Evolutionary conservation across 2,797 vertebrate genomes (phyloP), one percentile per base, ranked within the genome.

Genomic region (Monodelphis domestica): DNA sequence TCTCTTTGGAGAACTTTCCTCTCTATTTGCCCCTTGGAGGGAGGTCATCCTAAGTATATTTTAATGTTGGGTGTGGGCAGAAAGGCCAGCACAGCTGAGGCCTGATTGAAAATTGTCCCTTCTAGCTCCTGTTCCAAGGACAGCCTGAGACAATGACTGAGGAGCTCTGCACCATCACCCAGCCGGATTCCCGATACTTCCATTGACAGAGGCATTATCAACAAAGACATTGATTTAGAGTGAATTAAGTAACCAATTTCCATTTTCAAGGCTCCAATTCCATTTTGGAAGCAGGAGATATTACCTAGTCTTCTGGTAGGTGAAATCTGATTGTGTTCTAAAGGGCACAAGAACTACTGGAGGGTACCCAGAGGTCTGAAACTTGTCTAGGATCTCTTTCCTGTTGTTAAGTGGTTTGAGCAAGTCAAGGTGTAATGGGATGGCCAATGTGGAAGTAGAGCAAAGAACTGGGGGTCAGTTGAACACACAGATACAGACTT

Each of bases 181-280:
- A 95, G 96, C 89, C 94, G 94, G 91, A 95, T 93, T 89, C 54
- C 88, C 90, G 91, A 92, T 93, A 90, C 93, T 94, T 96, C 95
- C 91, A 96, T 96, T 93, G 93, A 94, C 93, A 95, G 91, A 91
- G 94, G 63, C 55, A 96, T 97, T 97, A 97, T 96, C 93, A 96
- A 95, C 95, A 95, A 55, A 96, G 70, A 92, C 92, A 96, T 93
- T 96, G 95, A 95, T 96, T 96, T 96, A 94, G 89, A 95, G 88
- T 92, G 70, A 97, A 96, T 97, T 97, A 97, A 97, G 90, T 92
- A 95, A 96, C 53, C 55, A 94, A 78, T 96, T 97, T 96, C 90
- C 53, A 96, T 96, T 95, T 95, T 92, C 54, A 91, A 95, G 63
- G 30, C 92, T 95, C 87, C 53, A 89, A 90, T 96, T 97, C 91